Evolutionary conservation across 2,888 invertebrate species (phyloP).

Genomic region (Sthenelais limicola): DNA sequence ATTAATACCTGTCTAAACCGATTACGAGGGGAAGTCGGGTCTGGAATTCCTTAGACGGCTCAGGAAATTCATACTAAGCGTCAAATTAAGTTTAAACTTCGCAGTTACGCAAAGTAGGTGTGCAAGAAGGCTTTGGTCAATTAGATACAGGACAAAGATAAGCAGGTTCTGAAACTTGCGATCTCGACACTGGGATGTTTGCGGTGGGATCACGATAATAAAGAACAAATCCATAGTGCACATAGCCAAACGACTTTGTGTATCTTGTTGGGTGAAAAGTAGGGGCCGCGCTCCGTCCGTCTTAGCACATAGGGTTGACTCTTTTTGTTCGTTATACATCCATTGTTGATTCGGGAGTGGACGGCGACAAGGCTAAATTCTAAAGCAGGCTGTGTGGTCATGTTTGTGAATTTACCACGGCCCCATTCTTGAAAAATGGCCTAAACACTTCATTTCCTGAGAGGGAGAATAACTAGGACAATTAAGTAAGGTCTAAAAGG

Average conservation of each 20-base stretch:
- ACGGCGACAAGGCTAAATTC: not conserved
- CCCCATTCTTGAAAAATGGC: constrained; percentile 8
- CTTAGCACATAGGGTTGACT: too few species aligned
- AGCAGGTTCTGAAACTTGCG: not conserved
- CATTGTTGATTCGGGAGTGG: not conserved
- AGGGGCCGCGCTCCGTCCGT: not conserved
- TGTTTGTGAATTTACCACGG: constrained; percentile 18
- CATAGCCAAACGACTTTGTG: not conserved
- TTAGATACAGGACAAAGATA: constrained; percentile 37
- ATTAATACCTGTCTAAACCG: constrained; percentile 35
- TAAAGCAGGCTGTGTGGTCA: not conserved
- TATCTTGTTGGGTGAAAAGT: constrained; percentile 16
- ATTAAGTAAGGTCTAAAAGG: constrained; percentile 7
- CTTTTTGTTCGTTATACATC: constrained; percentile 29
- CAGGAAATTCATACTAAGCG: constrained; percentile 28
- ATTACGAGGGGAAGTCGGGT: constrained; percentile 36
- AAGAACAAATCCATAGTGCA: constrained; percentile 16
- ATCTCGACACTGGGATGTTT: not conserved
- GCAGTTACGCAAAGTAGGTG: constrained; percentile 32
- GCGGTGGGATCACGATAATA: constrained; percentile 25
- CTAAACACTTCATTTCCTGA: constrained; percentile 33
- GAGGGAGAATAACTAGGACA: constrained; percentile 2
- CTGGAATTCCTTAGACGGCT: constrained; percentile 33
- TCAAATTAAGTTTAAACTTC: constrained; percentile 35
- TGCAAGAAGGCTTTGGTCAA: constrained; percentile 30